Evolutionary conservation across 2,113 vertebrate genomes (phyloP).

Genomic region (Taurulus bubalis): DNA sequence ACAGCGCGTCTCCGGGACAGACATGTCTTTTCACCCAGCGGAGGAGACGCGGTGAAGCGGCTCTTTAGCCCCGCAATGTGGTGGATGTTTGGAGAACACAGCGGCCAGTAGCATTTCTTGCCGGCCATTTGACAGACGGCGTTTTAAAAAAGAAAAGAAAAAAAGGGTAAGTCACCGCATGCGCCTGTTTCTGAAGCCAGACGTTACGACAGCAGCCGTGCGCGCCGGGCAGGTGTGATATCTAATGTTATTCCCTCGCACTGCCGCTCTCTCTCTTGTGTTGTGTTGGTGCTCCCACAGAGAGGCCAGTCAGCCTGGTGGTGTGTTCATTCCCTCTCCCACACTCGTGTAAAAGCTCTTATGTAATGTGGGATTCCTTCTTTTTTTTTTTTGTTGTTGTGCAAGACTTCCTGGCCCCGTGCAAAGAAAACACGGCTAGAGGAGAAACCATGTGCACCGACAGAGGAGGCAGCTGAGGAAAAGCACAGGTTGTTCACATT

Average conservation of each 20-base stretch:
- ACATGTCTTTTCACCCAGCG: slow-evolving; percentile 33
- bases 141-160: too few species aligned
- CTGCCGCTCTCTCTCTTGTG: not conserved
- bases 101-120: not conserved
- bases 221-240: slow-evolving; percentile 36
- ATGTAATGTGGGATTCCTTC: slow-evolving; percentile 75
- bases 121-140: too few species aligned
- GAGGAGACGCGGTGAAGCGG: slow-evolving; percentile 44
- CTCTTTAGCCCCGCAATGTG: slow-evolving; percentile 37
- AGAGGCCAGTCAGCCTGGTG: slow-evolving; percentile 10
- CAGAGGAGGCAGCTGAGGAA: slow-evolving; percentile 39
- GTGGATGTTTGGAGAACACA: slow-evolving; percentile 38
- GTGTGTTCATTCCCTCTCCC: slow-evolving; percentile 18
- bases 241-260: not conserved
- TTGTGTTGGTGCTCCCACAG: not conserved
- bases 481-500: slow-evolving; percentile 47
- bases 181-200: not conserved
- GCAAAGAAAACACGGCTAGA: slow-evolving; percentile 39
- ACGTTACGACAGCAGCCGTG: not conserved
- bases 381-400: not conserved
- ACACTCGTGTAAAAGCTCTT: slow-evolving; percentile 57
- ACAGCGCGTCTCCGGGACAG: slow-evolving; percentile 30
- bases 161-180: slow-evolving; percentile 41
- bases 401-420: slow-evolving; percentile 51
- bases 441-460: slow-evolving; percentile 41